Evolutionary conservation across 2,113 vertebrate genomes (phyloP).

Genomic region (Sminthopsis crassicaudata): DNA sequence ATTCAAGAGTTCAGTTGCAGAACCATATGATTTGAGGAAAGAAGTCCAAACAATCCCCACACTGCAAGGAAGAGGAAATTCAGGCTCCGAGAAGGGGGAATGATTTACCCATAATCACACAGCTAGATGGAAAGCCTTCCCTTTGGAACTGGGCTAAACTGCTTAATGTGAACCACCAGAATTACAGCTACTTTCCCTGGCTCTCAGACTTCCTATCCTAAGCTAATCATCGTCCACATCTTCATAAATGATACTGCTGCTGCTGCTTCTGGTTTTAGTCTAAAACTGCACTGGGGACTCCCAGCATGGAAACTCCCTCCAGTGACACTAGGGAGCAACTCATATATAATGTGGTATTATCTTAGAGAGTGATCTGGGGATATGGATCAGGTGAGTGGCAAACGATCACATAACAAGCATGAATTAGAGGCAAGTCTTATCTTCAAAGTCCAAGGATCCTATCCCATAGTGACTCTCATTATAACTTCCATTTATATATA

Average conservation of each 20-base stretch:
- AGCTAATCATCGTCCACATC: background rate
- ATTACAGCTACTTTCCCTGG: background rate
- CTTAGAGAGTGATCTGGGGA: background rate
- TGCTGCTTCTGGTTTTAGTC: background rate
- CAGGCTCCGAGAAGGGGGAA: background rate
- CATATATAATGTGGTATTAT: background rate
- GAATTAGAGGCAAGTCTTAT: background rate
- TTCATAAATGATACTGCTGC: background rate
- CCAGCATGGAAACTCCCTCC: background rate
- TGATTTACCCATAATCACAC: background rate
- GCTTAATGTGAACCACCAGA: background rate
- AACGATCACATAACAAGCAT: background rate
- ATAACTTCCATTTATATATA: background rate
- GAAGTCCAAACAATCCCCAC: background rate
- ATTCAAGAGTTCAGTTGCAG: background rate
- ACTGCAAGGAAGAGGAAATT: background rate
- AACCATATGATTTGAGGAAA: background rate
- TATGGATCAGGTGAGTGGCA: background rate
- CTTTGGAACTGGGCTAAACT: background rate
- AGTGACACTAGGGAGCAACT: background rate
- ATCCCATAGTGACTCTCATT: background rate
- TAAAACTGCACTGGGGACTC: background rate
- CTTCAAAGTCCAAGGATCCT: no score
- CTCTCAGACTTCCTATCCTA: background rate
- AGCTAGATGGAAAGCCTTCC: background rate